phyloP scores from a whole-genome alignment of 2,113 vertebrate genomes.

The Andinoacara biseriatus region DNA sequence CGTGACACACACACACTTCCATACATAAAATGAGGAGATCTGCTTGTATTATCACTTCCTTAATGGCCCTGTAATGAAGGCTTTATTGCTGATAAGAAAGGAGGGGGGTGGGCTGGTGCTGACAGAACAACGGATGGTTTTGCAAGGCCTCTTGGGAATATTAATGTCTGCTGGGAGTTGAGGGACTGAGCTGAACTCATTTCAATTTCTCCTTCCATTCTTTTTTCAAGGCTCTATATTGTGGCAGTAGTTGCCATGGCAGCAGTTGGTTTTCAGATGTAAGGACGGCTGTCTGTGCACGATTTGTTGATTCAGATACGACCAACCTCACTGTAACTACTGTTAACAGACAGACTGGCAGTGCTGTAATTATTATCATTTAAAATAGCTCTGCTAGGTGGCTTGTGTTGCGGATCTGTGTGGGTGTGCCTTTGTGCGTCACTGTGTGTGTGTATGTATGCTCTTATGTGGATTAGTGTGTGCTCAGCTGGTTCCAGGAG shows the following conservation, averaged over 20 bases:
- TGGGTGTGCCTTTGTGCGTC: constrained; percentile 40
- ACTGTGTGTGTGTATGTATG: constrained; percentile 24
- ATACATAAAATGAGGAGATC: constrained; percentile 46
- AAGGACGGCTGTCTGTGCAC: constrained; percentile 47
- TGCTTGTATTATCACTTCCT: constrained; percentile 78
- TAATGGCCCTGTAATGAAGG: constrained; percentile 81
- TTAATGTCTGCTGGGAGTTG: constrained; percentile 68
- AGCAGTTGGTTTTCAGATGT: constrained; percentile 63
- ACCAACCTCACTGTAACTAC: constrained; percentile 18
- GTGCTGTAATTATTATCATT: constrained; percentile 4
- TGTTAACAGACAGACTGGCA: not conserved
- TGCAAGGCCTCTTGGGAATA: constrained; percentile 68
- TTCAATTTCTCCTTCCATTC: constrained; percentile 66
- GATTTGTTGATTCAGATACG: constrained; percentile 54
- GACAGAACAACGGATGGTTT: constrained; percentile 64
- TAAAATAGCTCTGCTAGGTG: constrained; percentile 4
- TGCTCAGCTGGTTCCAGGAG: constrained; percentile 78
- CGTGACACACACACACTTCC: constrained; percentile 16
- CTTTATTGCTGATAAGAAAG: constrained; percentile 74
- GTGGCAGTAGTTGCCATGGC: constrained; percentile 77
- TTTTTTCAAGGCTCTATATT: constrained; percentile 58
- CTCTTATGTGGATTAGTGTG: constrained; percentile 68
- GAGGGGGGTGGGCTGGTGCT: not conserved
- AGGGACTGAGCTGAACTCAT: constrained; percentile 62
- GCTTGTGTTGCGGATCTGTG: constrained; percentile 24